phyloP scores from a whole-genome alignment of 2,113 vertebrate genomes.

The Pipra filicauda region DNA sequence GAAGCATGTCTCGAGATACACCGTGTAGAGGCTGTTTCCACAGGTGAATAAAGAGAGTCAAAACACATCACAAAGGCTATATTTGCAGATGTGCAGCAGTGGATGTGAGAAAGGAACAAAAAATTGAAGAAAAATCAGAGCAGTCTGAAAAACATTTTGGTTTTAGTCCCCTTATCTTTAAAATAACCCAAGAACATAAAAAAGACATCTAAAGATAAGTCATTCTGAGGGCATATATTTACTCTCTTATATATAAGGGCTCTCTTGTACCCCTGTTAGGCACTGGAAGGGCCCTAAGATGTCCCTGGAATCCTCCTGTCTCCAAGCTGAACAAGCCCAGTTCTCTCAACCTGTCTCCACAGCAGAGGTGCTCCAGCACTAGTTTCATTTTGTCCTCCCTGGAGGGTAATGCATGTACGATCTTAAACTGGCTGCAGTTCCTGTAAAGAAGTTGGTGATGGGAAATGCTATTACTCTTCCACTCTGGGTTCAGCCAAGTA shows the following conservation, averaged over 20 bases:
- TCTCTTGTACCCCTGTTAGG: neutral
- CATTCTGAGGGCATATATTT: neutral
- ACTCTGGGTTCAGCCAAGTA: neutral
- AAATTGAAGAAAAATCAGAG: neutral
- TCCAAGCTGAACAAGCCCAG: neutral
- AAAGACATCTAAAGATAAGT: neutral
- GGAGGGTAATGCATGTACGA: neutral
- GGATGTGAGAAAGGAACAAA: neutral
- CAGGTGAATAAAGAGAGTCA: neutral
- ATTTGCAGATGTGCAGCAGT: neutral
- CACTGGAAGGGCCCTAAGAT: neutral
- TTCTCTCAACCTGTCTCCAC: neutral
- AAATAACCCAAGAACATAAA: neutral
- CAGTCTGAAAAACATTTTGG: neutral
- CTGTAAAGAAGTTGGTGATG: neutral
- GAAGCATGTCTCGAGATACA: neutral
- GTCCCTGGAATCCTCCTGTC: neutral
- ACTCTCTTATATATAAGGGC: neutral
- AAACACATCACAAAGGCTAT: neutral
- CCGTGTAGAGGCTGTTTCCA: neutral
- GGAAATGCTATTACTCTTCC: neutral
- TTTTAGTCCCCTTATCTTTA: neutral
- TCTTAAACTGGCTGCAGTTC: neutral
- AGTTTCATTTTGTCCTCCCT: neutral
- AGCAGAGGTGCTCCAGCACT: neutral